These are phyloP conservation scores for Parazoanthus swiftii DNA, from an alignment of 92 coral and sea anemone genomes.

Conservation along the genomic window DNA sequence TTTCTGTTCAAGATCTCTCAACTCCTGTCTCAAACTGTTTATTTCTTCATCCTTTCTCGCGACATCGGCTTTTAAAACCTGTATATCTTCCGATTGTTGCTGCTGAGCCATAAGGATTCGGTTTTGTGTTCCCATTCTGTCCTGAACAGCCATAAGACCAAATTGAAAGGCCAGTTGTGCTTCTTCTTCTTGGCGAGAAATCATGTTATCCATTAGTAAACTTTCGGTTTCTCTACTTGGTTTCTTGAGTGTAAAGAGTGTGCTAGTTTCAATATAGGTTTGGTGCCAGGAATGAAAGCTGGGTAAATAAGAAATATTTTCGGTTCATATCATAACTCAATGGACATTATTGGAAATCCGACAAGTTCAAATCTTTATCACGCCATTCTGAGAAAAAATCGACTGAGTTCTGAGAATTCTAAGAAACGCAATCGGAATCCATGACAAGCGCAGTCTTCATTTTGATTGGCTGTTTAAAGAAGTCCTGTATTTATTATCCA, in stretches of 20 bases:
- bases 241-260: background rate
- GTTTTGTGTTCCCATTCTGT: background rate
- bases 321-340: background rate
- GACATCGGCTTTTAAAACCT: slow-evolving; percentile 25
- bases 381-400: too few relatives aligned
- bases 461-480: too few relatives aligned
- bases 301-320: background rate
- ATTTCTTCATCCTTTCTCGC: slow-evolving; percentile 42
- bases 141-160: background rate
- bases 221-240: background rate
- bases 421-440: too few relatives aligned
- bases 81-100: slow-evolving; percentile 49
- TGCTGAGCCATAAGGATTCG: background rate
- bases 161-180: background rate
- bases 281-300: background rate
- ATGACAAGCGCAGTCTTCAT: too few relatives aligned
- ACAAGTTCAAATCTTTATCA: too few relatives aligned
- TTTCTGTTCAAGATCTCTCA: slow-evolving; percentile 46
- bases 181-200: background rate
- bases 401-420: too few relatives aligned
- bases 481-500: too few relatives aligned
- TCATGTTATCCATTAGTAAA: background rate
- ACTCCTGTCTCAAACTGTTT: slow-evolving; percentile 26
- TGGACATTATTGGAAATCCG: too few relatives aligned
- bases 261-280: background rate